Base-by-base conservation (phyloP, 2,888 invertebrate species). In the Junonia oenone region DNA sequence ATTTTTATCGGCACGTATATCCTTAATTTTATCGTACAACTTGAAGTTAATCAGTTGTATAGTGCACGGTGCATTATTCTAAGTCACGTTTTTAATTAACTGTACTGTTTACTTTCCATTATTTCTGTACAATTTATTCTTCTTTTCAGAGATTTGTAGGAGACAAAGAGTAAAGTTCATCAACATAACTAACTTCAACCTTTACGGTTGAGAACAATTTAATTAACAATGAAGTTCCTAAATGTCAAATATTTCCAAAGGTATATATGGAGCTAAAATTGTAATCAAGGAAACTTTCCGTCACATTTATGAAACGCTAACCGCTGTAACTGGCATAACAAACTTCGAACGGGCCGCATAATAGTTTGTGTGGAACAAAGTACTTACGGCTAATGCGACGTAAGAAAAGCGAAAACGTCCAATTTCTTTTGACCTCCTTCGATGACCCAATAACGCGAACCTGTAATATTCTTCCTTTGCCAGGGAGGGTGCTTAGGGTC, bases 281-380 rank as follows among this genome's bases (percentile, higher is more conserved):
- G 22, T 8, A 43, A 26, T 52, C 19, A 14, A 29, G 29, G 26
- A 45, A 57, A 58, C 55, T 56, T 59, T 59, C 45, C 55, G 51
- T 47, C 38, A 55, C 65, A 61, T 64, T 62, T 54, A 57, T 59
- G 58, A 61, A 45, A 65, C 62, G 56, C 56, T 62, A 59, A 59
- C 59, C 52, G 51, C 47, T 57, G 55, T 58, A 61, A 64, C 59
- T 31, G 56, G 55, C 60, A 43, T 60, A 62, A 60, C 64, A 58
- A 68, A 68, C 56, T 64, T 55, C 48, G 58, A 57, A 56, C 45
- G 46, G 53, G 58, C 62, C 59, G 55, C 50, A 57, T 66, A 68
- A 68, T 67, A 64, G 63, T 67, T 66, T 67, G 63, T 64, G 63
- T 54, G 62, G 60, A 63, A 67, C 64, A 63, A 64, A 68, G 64